Evolutionary conservation across 2,113 vertebrate species (phyloP).

Genomic region (Hydrolagus affinis): DNA sequence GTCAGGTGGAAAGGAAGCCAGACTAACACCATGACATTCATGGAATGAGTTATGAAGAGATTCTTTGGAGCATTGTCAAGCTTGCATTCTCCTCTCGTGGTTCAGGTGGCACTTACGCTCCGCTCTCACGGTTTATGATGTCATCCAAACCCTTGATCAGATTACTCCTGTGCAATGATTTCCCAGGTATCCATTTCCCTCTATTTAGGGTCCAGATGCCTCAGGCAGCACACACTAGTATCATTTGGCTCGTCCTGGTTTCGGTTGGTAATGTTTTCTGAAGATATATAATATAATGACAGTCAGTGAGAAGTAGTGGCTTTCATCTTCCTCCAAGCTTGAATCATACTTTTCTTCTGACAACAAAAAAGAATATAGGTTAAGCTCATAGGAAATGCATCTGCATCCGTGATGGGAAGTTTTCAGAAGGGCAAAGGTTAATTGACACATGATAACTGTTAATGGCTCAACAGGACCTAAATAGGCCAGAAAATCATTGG

Average conservation of each 20-base stretch:
- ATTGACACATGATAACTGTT: conserved; percentile 1
- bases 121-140: neutral
- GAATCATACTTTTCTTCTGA: neutral
- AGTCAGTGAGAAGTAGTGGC: neutral
- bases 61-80: neutral
- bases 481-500: neutral
- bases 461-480: neutral
- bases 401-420: neutral
- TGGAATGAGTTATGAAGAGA: neutral
- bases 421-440: neutral
- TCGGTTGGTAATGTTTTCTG: neutral
- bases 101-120: neutral
- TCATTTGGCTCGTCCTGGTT: neutral
- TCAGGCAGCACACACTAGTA: neutral
- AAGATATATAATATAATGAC: neutral
- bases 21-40: too few relatives aligned
- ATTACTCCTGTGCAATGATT: neutral
- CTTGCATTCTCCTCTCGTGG: neutral
- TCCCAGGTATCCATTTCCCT: neutral
- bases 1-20: neutral
- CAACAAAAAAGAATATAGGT: neutral
- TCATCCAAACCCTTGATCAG: neutral
- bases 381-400: neutral
- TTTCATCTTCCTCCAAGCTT: neutral
- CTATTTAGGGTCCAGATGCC: neutral